phyloP scores from a whole-genome alignment of 2,113 vertebrate genomes.

The Ceyx cyanopectus region DNA sequence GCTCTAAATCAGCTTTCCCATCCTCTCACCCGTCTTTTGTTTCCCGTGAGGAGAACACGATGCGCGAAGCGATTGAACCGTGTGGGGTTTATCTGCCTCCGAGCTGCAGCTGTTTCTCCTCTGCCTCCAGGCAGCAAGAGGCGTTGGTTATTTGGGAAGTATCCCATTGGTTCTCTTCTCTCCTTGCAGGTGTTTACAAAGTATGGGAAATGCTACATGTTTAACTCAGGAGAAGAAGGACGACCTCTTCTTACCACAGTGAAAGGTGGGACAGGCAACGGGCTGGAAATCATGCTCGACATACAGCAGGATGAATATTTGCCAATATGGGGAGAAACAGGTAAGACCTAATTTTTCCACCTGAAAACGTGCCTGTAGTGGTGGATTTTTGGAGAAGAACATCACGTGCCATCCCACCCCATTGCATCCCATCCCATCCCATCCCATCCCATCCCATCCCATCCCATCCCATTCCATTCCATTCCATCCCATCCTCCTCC shows the following conservation, averaged over 20 bases:
- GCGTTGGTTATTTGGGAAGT: fast-evolving
- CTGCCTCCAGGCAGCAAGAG: background rate
- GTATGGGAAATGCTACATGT: conserved; percentile 99
- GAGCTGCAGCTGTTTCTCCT: background rate
- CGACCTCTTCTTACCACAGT: conserved; percentile 93
- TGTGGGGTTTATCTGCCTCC: background rate
- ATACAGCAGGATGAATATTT: conserved; percentile 95
- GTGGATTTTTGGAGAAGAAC: background rate
- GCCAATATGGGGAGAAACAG: conserved; percentile 87
- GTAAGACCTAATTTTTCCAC: conserved; percentile 56
- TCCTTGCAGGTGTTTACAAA: conserved; percentile 93
- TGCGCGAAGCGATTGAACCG: fast-evolving
- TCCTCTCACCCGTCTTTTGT: background rate
- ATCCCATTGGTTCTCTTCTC: background rate
- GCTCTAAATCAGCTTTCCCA: background rate
- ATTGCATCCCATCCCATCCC: background rate
- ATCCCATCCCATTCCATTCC: background rate
- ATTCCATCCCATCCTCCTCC: background rate
- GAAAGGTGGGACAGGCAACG: conserved; percentile 97
- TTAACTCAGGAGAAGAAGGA: conserved; percentile 96
- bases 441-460: background rate
- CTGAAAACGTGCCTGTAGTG: background rate
- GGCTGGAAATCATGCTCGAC: conserved; percentile 98
- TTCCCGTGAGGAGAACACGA: background rate
- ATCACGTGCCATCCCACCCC: background rate